phyloP scores from a whole-genome alignment of 1,140 invertebrate genomes.

The Elysia chlorotica region DNA sequence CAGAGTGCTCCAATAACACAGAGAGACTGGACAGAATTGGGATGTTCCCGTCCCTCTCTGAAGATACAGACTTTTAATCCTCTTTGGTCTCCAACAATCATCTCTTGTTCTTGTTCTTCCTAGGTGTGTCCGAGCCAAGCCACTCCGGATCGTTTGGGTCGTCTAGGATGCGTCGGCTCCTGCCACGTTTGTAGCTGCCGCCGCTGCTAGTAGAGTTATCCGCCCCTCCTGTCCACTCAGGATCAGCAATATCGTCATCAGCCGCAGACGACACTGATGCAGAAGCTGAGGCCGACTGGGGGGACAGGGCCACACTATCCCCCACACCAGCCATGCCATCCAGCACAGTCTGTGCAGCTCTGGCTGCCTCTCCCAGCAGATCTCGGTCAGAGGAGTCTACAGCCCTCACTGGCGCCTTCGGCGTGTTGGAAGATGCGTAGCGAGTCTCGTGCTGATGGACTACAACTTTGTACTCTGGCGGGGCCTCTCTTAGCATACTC shows the following conservation, averaged over 20 bases:
- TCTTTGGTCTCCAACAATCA: constrained; percentile 1
- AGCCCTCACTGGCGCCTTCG: constrained; percentile 23
- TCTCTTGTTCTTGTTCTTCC: constrained; percentile 17
- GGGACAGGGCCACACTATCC: too few relatives aligned
- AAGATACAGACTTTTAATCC: too few relatives aligned
- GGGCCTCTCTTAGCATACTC: constrained; percentile 69
- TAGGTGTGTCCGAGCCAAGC: constrained; percentile 48
- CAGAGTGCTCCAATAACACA: too few relatives aligned
- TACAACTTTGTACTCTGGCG: constrained; percentile 17
- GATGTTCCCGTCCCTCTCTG: too few relatives aligned
- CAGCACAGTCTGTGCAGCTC: too few relatives aligned
- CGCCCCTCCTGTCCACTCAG: constrained; percentile 54
- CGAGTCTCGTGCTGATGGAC: constrained; percentile 43
- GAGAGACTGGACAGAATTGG: too few relatives aligned
- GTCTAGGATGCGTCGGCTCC: constrained; percentile 43
- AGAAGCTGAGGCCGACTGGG: too few relatives aligned
- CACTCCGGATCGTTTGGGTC: constrained; percentile 84
- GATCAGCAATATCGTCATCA: constrained; percentile 26
- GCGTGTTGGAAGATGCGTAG: constrained; percentile 23
- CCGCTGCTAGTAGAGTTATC: constrained; percentile 41
- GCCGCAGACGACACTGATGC: constrained; percentile 69
- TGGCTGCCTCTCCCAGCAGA: too few relatives aligned
- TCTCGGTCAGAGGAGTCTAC: too few relatives aligned
- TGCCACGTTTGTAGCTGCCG: not conserved
- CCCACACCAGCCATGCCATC: too few relatives aligned